These are phyloP conservation scores for Numida meleagris DNA, from an alignment of 2,113 vertebrate genomes.

Conservation along the genomic window DNA sequence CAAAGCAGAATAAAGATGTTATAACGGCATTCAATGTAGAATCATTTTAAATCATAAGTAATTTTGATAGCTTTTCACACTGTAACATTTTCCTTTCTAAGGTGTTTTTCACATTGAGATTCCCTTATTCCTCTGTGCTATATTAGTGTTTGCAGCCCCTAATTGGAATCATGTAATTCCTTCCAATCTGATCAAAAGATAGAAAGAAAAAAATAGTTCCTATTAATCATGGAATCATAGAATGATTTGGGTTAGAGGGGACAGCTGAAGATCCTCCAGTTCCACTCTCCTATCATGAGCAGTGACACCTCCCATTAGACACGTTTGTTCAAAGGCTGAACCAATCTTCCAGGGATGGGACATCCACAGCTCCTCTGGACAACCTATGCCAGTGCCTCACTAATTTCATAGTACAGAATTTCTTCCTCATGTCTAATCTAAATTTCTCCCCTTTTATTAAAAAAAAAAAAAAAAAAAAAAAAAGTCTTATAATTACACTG, in stretches of 20 bases:
- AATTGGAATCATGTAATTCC: not conserved
- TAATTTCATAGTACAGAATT: too few relatives aligned
- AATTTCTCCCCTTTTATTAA: too few relatives aligned
- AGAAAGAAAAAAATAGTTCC: not conserved
- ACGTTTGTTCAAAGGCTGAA: not conserved
- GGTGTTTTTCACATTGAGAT: not conserved
- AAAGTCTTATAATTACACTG: not conserved
- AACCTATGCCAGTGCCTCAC: too few relatives aligned
- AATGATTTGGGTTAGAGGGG: not conserved
- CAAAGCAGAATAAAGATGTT: not conserved
- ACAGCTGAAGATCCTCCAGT: not conserved
- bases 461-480: too few relatives aligned
- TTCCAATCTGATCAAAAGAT: not conserved
- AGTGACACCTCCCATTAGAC: not conserved
- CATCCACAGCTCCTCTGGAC: too few relatives aligned
- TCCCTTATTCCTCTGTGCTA: not conserved
- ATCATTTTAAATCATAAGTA: not conserved
- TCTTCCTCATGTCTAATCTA: too few relatives aligned
- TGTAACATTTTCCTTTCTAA: not conserved
- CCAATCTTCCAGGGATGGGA: too few relatives aligned
- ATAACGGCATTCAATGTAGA: not conserved
- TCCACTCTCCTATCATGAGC: not conserved
- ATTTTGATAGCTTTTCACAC: not conserved
- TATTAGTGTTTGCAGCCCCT: not conserved
- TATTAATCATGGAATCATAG: not conserved